Conservation (phyloP, 2,113 vertebrate genomes). For the Marcusenius ussheri region DNA sequence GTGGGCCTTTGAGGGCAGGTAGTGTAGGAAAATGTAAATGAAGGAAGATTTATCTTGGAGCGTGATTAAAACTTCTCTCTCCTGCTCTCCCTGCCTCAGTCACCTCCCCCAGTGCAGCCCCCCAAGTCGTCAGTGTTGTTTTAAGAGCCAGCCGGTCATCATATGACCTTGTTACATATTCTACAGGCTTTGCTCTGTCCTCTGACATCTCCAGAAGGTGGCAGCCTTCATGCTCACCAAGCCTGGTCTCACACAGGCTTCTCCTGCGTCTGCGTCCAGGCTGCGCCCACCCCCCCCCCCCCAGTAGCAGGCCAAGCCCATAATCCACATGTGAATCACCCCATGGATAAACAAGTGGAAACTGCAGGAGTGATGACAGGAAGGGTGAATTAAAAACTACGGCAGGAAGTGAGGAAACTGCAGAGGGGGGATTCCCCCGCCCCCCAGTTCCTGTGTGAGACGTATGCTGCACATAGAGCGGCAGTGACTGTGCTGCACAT, state of each 20-base stretch:
- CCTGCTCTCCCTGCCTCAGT: background rate
- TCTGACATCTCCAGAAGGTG: background rate
- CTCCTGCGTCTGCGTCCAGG: background rate
- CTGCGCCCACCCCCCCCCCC: background rate
- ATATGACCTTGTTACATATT: background rate
- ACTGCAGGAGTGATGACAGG: background rate
- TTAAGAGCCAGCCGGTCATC: background rate
- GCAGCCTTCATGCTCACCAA: background rate
- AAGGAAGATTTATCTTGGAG: conserved; percentile 1
- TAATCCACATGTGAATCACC: background rate
- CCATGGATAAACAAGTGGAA: background rate
- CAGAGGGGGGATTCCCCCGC: background rate
- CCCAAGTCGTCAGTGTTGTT: background rate
- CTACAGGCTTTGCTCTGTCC: background rate
- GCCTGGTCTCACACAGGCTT: background rate
- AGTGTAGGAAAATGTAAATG: background rate
- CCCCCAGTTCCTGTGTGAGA: background rate
- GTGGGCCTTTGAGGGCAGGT: background rate
- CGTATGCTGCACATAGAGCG: too few species aligned
- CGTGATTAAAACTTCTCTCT: background rate
- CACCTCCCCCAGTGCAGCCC: background rate
- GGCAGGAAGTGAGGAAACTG: background rate
- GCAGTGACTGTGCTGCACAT: too few species aligned
- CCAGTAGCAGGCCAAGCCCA: background rate
- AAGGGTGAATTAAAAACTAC: background rate